Base-by-base conservation (phyloP, 2,888 invertebrate genomes). In the Hylaea fasciaria region DNA sequence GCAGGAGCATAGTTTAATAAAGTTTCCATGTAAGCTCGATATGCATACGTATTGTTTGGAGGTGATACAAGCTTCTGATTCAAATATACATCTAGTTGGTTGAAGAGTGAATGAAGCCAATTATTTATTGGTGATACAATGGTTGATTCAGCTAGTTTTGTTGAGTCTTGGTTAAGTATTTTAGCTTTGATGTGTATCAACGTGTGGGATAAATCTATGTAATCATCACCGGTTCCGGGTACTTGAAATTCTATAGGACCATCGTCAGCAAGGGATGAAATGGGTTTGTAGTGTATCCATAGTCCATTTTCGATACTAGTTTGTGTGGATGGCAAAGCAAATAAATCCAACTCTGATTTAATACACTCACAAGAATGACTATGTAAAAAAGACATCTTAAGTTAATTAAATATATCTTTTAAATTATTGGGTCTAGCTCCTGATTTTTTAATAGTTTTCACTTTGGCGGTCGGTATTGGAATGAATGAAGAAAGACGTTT, bases 1-100 rank as follows among this genome's bases (percentile, higher is more conserved):
- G 57, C 68, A 14, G 53, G 67, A 10, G 62, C 67, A 68, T 74
- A 73, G 44, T 74, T 74, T 14, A 74, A 52, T 11, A 73, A 50
- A 29, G 68, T 71, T 66, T 73, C 73, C 0, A 73, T 64, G 41
- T 74, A 74, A 63, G 58, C 48, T 22, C 58, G 58, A 44, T 59
- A 59, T 1, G 53, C 53, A 13, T 59, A 53, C 2, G 53, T 59
- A 54, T 71, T 74, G 49, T 73, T 73, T 41, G 72, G 75, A 16
- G 71, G 72, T 28, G 73, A 72, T 8, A 76, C 51, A 41, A 76
- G 68, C 65, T 74, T 73, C 62, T 73, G 72, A 68, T 74, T 75
- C 35, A 77, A 66, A 65, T 47, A 55, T 40, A 55, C 54, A 41
- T 55, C 54, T 13, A 55, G 54, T 32, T 55, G 54, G 53, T 47